A percentile compares a stretch with the other conserved stretches of the same genome.
Evolutionary conservation across 2,888 invertebrate genomes (phyloP).

Genomic region (Congeria kusceri): DNA sequence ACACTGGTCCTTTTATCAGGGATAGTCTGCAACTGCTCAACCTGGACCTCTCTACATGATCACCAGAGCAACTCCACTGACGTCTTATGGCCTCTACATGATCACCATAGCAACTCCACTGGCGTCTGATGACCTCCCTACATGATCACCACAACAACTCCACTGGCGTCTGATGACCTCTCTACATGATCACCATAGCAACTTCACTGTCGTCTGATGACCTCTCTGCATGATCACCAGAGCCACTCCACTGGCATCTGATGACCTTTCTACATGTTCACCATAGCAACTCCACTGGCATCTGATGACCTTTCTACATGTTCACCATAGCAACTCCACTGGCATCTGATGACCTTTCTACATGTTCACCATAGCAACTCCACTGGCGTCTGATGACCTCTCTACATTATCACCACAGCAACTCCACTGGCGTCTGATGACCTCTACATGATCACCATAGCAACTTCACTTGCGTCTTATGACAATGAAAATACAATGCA

Average conservation of each 20-base stretch:
- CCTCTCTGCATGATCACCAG: too few relatives aligned
- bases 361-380: too few relatives aligned
- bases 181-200: slow-evolving; percentile 24
- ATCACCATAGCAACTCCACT: slow-evolving; percentile 9
- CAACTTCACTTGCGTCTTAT: neutral
- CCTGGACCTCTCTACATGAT: slow-evolving; percentile 87
- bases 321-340: slow-evolving; percentile 11
- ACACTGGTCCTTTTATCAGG: slow-evolving; percentile 91
- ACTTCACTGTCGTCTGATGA: neutral
- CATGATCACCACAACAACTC: slow-evolving; percentile 15
- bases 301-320: slow-evolving; percentile 86
- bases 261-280: slow-evolving; percentile 14
- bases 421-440: slow-evolving; percentile 86
- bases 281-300: neutral
- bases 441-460: slow-evolving; percentile 33
- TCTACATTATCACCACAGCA: slow-evolving; percentile 22
- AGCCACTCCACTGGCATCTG: too few relatives aligned
- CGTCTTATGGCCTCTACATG: slow-evolving; percentile 85
- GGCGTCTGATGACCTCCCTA: slow-evolving; percentile 85
- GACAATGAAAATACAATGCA: too few relatives aligned
- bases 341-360: too few relatives aligned
- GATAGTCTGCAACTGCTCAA: slow-evolving; percentile 93
- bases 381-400: too few relatives aligned
- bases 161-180: slow-evolving; percentile 85
- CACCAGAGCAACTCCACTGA: slow-evolving; percentile 6